Base-by-base conservation (phyloP, 2,113 vertebrate genomes). In the Gymnarchus niloticus region DNA sequence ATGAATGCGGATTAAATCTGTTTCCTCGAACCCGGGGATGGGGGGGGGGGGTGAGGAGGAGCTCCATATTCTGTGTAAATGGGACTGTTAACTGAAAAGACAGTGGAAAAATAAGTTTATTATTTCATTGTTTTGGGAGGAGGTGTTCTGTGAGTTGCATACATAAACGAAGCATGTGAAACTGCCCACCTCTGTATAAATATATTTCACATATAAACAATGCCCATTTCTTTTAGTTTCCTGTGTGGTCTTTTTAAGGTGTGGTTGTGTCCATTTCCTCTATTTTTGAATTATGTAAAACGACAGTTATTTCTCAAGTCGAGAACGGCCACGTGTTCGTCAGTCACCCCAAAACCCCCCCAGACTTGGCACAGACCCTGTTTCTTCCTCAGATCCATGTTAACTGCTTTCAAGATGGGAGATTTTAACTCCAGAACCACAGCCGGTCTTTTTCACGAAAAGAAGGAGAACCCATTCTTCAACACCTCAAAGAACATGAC, bases 1-100 rank as follows among this genome's bases (percentile, higher is more conserved):
- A n/a, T n/a, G 73, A 77, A 56, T 85, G 73, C 33, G 78, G 84
- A 57, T 85, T 77, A 78, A 85, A 85, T 78, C 28, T 85, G 37
- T 85, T 85, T 85, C 37, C 52, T 56, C 54, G 51, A 19, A 83
- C 33, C 37, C n/a, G n/a, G n/a, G n/a, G n/a, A n/a, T n/a, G n/a
- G n/a, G n/a, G n/a, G 49, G 84, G 69, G 28, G 77, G 65, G 51
- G 37, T 56, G 84, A 41, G 78, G 84, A 57, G 52, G 37, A 56
- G 84, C 54, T 85, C 84, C 52, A 65, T 49, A 49, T 85, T 76
- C 51, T 85, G 49, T 19, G 19, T 23, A 85, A 73, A 85, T 77
- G 84, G 48, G 28, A 54, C 46, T 56, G 84, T 51, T 76, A 52
- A 56, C 19, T 21, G 17, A 56, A 73, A 82, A 51, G 80, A 82